Conservation (phyloP, 2,113 vertebrate species). For the Hyperopisus bebe region DNA sequence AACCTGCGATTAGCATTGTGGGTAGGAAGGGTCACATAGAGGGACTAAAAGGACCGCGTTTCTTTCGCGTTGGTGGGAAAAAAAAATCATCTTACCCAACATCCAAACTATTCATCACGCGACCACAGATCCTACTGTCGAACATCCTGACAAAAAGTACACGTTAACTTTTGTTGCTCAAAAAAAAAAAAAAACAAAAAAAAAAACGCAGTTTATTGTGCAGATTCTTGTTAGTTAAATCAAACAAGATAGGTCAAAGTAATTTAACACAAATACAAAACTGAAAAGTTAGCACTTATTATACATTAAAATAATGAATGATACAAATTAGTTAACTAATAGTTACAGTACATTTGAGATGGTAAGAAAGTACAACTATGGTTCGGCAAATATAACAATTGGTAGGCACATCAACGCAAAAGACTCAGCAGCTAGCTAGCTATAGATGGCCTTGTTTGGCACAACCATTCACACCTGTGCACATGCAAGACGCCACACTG, state of each 20-base stretch:
- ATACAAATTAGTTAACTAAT: not conserved
- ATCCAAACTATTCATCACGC: not conserved
- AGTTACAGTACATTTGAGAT: not conserved
- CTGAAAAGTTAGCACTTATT: not conserved
- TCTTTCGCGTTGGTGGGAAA: not conserved
- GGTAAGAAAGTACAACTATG: not conserved
- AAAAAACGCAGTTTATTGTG: constrained; percentile 6
- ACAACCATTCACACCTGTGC: not conserved
- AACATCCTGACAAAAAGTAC: not conserved
- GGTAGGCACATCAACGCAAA: not conserved
- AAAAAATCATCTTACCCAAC: not conserved
- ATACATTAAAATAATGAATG: not conserved
- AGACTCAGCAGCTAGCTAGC: not conserved
- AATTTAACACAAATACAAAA: not conserved
- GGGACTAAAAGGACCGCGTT: constrained; percentile 30
- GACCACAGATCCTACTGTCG: not conserved
- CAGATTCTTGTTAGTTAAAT: not conserved
- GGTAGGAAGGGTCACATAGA: constrained; percentile 24
- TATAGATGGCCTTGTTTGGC: not conserved
- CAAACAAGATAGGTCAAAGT: not conserved
- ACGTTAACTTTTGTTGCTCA: not conserved
- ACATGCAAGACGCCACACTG: not conserved
- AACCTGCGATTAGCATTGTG: constrained; percentile 3
- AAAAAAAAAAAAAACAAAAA: not conserved
- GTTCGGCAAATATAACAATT: not conserved